These are phyloP conservation scores for Oxytorus armatus DNA, from an alignment of 2,888 invertebrate genomes.

Conservation along the genomic window DNA sequence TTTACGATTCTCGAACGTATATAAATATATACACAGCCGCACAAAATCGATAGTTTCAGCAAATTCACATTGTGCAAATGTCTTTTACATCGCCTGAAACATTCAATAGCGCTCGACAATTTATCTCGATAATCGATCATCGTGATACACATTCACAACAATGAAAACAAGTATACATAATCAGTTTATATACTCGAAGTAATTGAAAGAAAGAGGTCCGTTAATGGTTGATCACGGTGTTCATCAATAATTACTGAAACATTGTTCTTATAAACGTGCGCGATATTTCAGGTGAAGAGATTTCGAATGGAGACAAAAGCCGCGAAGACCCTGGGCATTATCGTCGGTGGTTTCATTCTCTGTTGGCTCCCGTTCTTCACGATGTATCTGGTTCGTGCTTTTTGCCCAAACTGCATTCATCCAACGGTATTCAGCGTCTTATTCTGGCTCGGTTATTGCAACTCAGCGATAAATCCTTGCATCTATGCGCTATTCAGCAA, in stretches of 20 bases:
- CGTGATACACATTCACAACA: too few species aligned
- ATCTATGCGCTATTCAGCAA: slow-evolving; percentile 98
- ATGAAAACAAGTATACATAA: too few species aligned
- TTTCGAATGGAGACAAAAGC: slow-evolving; percentile 98
- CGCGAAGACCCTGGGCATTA: slow-evolving; percentile 97
- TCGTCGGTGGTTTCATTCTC: slow-evolving; percentile 97
- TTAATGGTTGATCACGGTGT: too few species aligned
- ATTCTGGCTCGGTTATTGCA: slow-evolving; percentile 99
- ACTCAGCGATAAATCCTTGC: slow-evolving; percentile 97
- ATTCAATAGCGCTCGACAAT: neutral
- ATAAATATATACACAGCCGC: slow-evolving; percentile 11
- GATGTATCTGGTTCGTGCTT: slow-evolving; percentile 95
- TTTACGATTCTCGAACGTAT: slow-evolving; percentile 30
- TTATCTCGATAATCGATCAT: neutral
- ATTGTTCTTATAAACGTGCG: too few species aligned
- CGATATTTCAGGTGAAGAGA: slow-evolving; percentile 88
- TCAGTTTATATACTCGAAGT: too few species aligned
- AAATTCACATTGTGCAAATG: neutral
- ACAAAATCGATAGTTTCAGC: neutral
- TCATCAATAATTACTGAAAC: too few species aligned
- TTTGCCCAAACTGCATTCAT: slow-evolving; percentile 94
- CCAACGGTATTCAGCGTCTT: slow-evolving; percentile 94
- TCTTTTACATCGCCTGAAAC: slow-evolving; percentile 1
- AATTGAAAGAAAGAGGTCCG: too few species aligned
- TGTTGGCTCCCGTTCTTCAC: slow-evolving; percentile 99